These are phyloP conservation scores for Macrosiphum euphorbiae DNA, from an alignment of 2,888 invertebrate genomes.

Conservation along the genomic window DNA sequence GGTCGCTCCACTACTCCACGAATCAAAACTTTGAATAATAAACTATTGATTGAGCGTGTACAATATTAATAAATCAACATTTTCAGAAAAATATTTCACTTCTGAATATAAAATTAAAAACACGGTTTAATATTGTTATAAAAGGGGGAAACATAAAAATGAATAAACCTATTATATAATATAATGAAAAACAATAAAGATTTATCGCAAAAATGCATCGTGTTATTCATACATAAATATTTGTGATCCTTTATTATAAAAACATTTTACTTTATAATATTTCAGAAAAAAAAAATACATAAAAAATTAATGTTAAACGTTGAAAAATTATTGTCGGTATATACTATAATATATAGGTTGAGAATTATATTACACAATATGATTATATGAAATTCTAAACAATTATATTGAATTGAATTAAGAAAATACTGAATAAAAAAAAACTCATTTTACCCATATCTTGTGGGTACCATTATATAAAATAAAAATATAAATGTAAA, in stretches of 20 bases:
- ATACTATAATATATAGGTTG: neutral
- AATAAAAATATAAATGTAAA: neutral
- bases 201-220: neutral
- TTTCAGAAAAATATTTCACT: neutral
- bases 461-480: neutral
- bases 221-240: too few relatives aligned
- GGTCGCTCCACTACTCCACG: neutral
- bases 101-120: neutral
- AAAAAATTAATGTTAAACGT: neutral
- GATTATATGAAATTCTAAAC: neutral
- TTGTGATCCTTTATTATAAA: neutral
- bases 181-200: neutral
- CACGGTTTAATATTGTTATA: neutral
- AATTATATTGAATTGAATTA: neutral
- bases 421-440: neutral
- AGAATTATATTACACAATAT: neutral
- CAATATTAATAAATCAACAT: neutral
- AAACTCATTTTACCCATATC: neutral
- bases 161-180: neutral
- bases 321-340: neutral
- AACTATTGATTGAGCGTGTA: neutral
- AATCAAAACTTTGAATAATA: neutral
- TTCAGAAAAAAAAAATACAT: neutral
- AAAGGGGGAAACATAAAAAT: neutral
- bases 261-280: neutral